phyloP scores from a whole-genome alignment of 2,113 vertebrate genomes.

The Merops nubicus region DNA sequence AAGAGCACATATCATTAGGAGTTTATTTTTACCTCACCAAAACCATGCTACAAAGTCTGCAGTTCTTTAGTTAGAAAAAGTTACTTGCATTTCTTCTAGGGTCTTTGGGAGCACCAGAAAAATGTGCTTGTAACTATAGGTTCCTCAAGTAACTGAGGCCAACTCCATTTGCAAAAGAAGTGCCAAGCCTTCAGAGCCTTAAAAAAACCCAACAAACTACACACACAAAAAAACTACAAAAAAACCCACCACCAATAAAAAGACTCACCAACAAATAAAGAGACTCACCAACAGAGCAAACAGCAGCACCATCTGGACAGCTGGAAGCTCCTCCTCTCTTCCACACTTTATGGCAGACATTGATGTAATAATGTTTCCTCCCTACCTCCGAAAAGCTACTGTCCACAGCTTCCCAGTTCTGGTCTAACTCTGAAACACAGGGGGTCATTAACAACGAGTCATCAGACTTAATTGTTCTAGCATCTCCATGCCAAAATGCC shows the following conservation, averaged over 20 bases:
- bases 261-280: conserved; percentile 77
- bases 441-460: background rate
- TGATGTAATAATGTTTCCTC: conserved; percentile 84
- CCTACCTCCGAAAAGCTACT: conserved; percentile 64
- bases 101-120: background rate
- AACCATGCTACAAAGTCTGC: background rate
- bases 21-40: background rate
- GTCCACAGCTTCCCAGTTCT: conserved; percentile 92
- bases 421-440: conserved; percentile 75
- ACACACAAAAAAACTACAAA: background rate
- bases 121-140: background rate
- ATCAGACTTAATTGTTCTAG: background rate
- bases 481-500: background rate
- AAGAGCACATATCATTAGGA: background rate
- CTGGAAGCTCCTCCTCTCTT: conserved; percentile 69
- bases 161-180: background rate
- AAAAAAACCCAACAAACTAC: background rate
- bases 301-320: conserved; percentile 83
- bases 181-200: background rate
- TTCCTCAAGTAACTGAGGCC: background rate
- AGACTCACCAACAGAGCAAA: conserved; percentile 90
- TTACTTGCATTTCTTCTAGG: background rate
- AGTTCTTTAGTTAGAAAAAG: background rate
- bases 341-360: conserved; percentile 88
- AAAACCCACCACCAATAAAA: background rate